These are phyloP conservation scores for Proctacanthus coquilletti DNA, from an alignment of 1,140 invertebrate species.

Conservation along the genomic window DNA sequence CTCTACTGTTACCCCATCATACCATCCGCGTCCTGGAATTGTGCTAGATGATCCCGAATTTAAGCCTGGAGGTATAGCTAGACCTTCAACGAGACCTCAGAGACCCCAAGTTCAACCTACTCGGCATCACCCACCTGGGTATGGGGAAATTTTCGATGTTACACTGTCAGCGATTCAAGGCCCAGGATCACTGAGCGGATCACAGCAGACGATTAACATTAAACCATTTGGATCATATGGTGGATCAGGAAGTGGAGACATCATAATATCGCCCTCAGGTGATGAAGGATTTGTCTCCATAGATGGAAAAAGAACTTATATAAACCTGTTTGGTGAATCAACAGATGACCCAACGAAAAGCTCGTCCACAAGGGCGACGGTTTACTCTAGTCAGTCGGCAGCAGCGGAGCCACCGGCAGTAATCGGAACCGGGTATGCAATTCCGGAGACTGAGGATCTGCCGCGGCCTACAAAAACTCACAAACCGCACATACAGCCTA, in stretches of 20 bases:
- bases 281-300: constrained; percentile 82
- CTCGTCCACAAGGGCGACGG: constrained; percentile 17
- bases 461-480: constrained; percentile 13
- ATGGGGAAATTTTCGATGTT: constrained; percentile 73
- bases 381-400: neutral
- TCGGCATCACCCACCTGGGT: constrained; percentile 29
- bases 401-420: constrained; percentile 2
- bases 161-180: constrained; percentile 77
- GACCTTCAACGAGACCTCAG: constrained; percentile 22
- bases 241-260: constrained; percentile 35
- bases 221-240: constrained; percentile 25
- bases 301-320: constrained; percentile 74
- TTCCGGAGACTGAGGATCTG: constrained; percentile 28
- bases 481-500: constrained; percentile 9
- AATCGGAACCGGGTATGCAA: constrained; percentile 34
- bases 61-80: constrained; percentile 42
- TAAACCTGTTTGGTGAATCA: constrained; percentile 60
- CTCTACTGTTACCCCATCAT: constrained; percentile 29
- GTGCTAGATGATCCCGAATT: constrained; percentile 67
- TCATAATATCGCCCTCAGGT: constrained; percentile 59
- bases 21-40: constrained; percentile 61
- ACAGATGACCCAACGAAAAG: constrained; percentile 31
- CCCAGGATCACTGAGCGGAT: constrained; percentile 38
- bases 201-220: constrained; percentile 29
- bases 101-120: constrained; percentile 29